Conservation (phyloP, 2,797 vertebrate species). For the Perodicticus potto region DNA sequence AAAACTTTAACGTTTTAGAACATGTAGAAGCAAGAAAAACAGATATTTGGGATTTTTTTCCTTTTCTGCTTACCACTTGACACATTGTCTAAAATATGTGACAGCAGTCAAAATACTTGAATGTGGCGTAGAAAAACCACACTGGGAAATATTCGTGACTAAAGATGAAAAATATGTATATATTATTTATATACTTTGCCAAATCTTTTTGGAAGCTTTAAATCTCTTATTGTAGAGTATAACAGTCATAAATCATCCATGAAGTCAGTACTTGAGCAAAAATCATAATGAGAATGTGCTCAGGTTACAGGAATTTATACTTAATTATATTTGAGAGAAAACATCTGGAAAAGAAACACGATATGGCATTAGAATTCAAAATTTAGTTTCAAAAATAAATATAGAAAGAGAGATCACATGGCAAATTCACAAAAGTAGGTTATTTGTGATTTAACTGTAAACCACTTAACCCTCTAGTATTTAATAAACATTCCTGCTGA, state of each 20-base stretch:
- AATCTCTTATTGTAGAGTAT: constrained; percentile 78
- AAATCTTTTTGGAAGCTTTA: constrained; percentile 85
- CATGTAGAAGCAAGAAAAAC: constrained; percentile 57
- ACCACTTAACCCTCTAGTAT: constrained; percentile 58
- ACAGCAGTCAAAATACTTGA: constrained; percentile 78
- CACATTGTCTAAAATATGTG: constrained; percentile 56
- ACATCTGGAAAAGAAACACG: constrained; percentile 88
- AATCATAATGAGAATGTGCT: constrained; percentile 87
- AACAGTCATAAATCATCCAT: constrained; percentile 86
- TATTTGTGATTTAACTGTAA: constrained; percentile 63
- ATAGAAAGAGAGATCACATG: constrained; percentile 67
- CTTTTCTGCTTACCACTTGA: constrained; percentile 47
- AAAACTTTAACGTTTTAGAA: not conserved
- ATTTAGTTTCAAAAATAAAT: constrained; percentile 80
- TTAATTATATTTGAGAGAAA: constrained; percentile 89
- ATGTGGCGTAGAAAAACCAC: constrained; percentile 67
- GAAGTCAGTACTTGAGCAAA: constrained; percentile 87
- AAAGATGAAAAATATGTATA: constrained; percentile 84
- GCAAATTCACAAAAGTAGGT: constrained; percentile 67
- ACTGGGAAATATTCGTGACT: constrained; percentile 82
- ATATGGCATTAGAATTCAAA: constrained; percentile 81
- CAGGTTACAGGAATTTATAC: constrained; percentile 88
- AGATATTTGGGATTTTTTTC: not conserved
- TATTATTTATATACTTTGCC: constrained; percentile 77
- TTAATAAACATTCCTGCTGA: constrained; percentile 62